Evolutionary conservation across 1,140 invertebrate species (phyloP).

Genomic region (Mycetomoellerius zeteki): DNA sequence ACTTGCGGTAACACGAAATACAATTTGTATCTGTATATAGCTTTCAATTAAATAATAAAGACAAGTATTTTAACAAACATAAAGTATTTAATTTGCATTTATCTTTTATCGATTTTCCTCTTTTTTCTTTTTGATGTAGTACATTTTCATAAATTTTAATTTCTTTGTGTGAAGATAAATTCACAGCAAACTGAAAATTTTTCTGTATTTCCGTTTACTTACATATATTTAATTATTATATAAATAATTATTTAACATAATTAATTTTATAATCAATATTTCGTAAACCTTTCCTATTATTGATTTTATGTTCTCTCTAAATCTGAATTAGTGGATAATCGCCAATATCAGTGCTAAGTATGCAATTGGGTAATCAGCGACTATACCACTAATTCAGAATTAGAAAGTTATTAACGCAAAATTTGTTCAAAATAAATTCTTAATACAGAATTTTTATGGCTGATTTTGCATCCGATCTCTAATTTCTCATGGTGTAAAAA

Average conservation of each 20-base stretch:
- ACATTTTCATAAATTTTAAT: not conserved
- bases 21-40: slow-evolving; percentile 16
- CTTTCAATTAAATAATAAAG: slow-evolving; percentile 18
- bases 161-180: not conserved
- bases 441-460: not conserved
- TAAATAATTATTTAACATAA: not conserved
- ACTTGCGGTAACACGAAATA: slow-evolving; percentile 27
- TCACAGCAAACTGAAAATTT: no score
- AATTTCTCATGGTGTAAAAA: slow-evolving; percentile 7
- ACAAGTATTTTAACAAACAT: not conserved
- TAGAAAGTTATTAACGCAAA: not conserved
- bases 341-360: no score
- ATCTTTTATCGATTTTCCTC: not conserved
- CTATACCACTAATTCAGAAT: no score
- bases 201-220: not conserved
- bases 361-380: no score
- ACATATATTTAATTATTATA: not conserved
- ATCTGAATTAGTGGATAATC: no score
- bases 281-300: not conserved
- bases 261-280: slow-evolving; percentile 12
- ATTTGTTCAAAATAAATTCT: not conserved
- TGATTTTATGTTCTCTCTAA: not conserved
- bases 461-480: not conserved
- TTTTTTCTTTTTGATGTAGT: not conserved
- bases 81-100: not conserved